Evolutionary conservation across 2,797 vertebrate genomes (phyloP).

Genomic region (Myotis vivesi): DNA sequence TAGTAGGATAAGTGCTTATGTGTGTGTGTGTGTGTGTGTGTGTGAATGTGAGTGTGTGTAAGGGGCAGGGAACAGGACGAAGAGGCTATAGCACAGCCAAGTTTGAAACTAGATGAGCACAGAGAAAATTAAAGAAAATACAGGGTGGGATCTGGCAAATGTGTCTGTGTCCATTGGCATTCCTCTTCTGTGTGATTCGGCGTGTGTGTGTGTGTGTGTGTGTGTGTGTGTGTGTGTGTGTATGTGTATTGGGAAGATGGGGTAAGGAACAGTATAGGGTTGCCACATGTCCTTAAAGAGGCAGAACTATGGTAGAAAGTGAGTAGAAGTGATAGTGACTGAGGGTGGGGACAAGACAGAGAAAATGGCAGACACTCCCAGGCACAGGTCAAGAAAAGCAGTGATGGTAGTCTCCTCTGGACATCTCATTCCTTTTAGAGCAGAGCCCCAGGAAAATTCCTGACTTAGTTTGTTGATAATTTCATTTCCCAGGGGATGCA

Average conservation of each 20-base stretch:
- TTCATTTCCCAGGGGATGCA: conserved; percentile 24
- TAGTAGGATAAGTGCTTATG: not conserved
- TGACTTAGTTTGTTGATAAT: not conserved
- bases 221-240: not conserved
- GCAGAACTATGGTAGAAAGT: not conserved
- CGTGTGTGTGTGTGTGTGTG: not conserved
- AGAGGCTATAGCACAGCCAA: not conserved
- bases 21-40: no score
- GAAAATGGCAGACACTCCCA: not conserved
- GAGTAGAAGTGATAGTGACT: not conserved
- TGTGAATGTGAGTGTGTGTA: not conserved
- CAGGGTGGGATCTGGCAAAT: not conserved
- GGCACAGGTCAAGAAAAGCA: not conserved
- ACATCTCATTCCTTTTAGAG: not conserved
- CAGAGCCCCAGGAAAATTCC: not conserved
- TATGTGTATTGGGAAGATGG: not conserved
- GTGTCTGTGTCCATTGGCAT: not conserved
- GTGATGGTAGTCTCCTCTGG: not conserved
- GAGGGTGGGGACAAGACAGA: not conserved
- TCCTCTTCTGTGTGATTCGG: not conserved
- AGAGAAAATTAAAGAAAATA: conserved; percentile 1
- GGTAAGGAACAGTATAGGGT: not conserved
- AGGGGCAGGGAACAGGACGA: not conserved
- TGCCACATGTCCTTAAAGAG: not conserved
- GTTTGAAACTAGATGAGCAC: not conserved